Base-by-base conservation (phyloP, 2,797 vertebrate species). In the Neosalanx taihuensis region DNA sequence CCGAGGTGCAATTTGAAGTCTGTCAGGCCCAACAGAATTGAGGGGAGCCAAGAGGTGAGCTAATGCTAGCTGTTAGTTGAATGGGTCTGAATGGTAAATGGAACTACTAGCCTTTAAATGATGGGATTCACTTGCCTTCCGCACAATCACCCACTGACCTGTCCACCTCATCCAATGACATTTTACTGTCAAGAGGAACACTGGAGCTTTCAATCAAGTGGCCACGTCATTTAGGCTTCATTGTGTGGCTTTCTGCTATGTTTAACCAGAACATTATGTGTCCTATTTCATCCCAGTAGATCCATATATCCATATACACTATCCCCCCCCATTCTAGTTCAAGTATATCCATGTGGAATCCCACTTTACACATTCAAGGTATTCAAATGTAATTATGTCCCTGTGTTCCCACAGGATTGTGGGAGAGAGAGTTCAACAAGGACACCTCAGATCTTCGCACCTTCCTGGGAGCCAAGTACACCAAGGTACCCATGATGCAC, bases 401-500 rank as follows among this genome's bases (percentile, higher is more conserved):
- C 63, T 81, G 71, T 71, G 15, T 70, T n/a, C 57, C 49, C 69
- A 70, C 79, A 92, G 90, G 89, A 9, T 77, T 91, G 77, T 91
- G 91, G 89, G 83, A 87, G 86, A 78, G 76, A 73, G 77, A 84
- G 69, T 90, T 92, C 83, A 82, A 67, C 2, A 62, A 75, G 53
- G 82, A 85, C 6, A 79, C 67, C 13, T 3, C 56, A 7, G 89
- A 91, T 63, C 76, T 31, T 1, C 83, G 81, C 13, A 84, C 71
- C 76, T 91, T 93, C 84, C 57, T 90, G 72, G 90, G 90, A 17
- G 88, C 79, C 67, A 85, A 88, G 79, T 90, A 90, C 84, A 91
- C 90, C 72, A 91, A 89, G 87, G 89, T 91, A 68, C 6, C 71
- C 60, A 90, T 91, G 90, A 89, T 91, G 84, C 90, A 90, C 84